A percentile compares a stretch with the other conserved stretches of the same genome.
phyloP scores from a whole-genome alignment of 2,113 vertebrate species.

The Carassius carassius region DNA sequence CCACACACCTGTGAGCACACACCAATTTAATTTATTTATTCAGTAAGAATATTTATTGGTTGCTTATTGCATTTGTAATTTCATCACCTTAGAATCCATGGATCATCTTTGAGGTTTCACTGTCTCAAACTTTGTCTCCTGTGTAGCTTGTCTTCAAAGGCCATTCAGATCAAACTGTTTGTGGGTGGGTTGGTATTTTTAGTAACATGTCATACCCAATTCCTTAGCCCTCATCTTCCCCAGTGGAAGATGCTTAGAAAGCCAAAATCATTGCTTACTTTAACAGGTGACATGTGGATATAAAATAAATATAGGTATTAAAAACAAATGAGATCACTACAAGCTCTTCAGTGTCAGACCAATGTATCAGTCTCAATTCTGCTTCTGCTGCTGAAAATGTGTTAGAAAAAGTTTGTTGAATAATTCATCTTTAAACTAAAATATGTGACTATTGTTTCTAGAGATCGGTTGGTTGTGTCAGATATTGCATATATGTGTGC shows the following conservation, averaged over 20 bases:
- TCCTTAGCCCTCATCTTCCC: constrained; percentile 7
- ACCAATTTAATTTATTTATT: not conserved
- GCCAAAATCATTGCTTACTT: constrained; percentile 60
- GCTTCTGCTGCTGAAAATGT: not conserved
- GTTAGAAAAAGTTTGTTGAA: not conserved
- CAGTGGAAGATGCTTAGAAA: constrained; percentile 44
- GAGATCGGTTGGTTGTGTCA: not conserved
- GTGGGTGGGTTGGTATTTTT: constrained; percentile 15
- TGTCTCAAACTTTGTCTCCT: not conserved
- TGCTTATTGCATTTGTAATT: not conserved
- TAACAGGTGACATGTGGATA: constrained; percentile 34
- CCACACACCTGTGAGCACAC: not conserved
- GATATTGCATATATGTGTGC: not conserved
- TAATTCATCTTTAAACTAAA: not conserved
- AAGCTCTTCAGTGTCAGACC: too few relatives aligned
- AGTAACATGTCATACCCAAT: not conserved
- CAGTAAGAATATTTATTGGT: not conserved
- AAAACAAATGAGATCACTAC: too few relatives aligned
- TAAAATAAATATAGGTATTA: constrained; percentile 50
- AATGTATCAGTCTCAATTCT: not conserved
- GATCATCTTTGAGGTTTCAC: not conserved
- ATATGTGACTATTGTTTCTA: not conserved
- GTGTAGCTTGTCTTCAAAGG: not conserved
- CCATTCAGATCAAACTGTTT: constrained; percentile 25
- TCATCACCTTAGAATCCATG: not conserved